Evolutionary conservation across 23 tunicate genomes (phyloP).

Genomic region (Trididemnum nubilum): DNA sequence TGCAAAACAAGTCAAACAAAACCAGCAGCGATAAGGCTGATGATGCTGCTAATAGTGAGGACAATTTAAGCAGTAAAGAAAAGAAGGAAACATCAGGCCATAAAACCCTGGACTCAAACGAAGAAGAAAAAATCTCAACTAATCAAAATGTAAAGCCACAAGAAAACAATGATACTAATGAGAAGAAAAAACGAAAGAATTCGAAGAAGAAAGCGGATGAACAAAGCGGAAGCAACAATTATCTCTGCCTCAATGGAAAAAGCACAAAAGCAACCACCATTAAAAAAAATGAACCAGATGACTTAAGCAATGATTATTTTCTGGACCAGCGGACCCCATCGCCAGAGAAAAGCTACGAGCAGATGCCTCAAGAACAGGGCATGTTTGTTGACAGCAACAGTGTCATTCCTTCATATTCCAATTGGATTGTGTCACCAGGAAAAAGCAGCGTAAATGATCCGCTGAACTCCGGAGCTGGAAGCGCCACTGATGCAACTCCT

Average conservation of each 20-base stretch:
- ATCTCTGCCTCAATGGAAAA: not conserved
- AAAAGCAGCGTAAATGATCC: not conserved
- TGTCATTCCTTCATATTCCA: constrained; percentile 16
- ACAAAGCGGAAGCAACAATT: not conserved
- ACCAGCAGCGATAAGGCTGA: constrained; percentile 3
- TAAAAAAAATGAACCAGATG: not conserved
- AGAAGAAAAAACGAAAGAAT: constrained; percentile 33
- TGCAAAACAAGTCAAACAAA: constrained; percentile 73
- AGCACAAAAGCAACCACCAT: not conserved
- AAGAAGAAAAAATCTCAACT: constrained; percentile 18
- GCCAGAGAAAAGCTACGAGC: not conserved
- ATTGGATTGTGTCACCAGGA: constrained; percentile 29
- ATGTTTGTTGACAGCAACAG: not conserved
- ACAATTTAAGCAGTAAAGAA: not conserved
- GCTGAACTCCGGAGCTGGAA: not conserved
- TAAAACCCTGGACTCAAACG: not conserved
- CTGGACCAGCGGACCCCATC: not conserved
- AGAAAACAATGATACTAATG: constrained; percentile 12
- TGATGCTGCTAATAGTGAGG: constrained; percentile 16
- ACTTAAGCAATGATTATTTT: not conserved
- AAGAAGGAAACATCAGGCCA: not conserved
- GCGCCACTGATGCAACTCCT: not conserved
- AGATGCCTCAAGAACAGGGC: not conserved
- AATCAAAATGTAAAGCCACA: not conserved
- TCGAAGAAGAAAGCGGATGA: constrained; percentile 8